Evolutionary conservation across 2,888 invertebrate species (phyloP).

Genomic region (Rhodophaea formosa): DNA sequence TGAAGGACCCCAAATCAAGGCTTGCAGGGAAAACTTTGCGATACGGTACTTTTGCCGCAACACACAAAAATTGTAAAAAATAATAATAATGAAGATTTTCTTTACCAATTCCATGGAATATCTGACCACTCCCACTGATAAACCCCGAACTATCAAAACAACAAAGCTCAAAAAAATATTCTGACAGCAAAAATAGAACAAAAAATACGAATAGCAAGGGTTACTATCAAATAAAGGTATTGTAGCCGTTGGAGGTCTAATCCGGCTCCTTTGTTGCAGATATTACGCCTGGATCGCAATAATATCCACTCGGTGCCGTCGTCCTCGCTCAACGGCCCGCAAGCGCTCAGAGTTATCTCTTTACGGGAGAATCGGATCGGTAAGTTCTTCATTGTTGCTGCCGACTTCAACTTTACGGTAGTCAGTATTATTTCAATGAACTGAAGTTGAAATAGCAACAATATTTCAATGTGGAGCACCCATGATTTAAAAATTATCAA

Average conservation of each 20-base stretch:
- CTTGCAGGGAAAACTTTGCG: too few relatives aligned
- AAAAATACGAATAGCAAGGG: not conserved
- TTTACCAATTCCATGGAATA: too few relatives aligned
- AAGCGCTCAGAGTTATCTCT: conserved; percentile 86
- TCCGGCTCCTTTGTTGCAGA: conserved; percentile 67
- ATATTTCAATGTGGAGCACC: too few relatives aligned
- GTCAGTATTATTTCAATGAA: not conserved
- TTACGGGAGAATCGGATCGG: conserved; percentile 91
- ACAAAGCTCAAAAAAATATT: too few relatives aligned
- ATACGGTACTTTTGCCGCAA: too few relatives aligned
- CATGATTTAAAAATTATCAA: too few relatives aligned
- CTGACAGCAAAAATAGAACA: not conserved
- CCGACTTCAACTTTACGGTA: not conserved
- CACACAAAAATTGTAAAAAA: too few relatives aligned
- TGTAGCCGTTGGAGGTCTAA: not conserved
- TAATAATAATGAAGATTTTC: too few relatives aligned
- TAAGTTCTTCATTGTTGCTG: conserved; percentile 58
- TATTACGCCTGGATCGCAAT: conserved; percentile 90
- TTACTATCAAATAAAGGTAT: conserved; percentile 77
- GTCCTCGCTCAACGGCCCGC: conserved; percentile 90
- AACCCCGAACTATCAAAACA: too few relatives aligned
- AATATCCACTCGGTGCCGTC: conserved; percentile 88
- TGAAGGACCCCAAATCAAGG: too few relatives aligned
- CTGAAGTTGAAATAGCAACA: too few relatives aligned
- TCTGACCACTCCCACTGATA: too few relatives aligned